Conservation (phyloP, 2,797 vertebrate genomes). For the Enteromius argenteus region DNA sequence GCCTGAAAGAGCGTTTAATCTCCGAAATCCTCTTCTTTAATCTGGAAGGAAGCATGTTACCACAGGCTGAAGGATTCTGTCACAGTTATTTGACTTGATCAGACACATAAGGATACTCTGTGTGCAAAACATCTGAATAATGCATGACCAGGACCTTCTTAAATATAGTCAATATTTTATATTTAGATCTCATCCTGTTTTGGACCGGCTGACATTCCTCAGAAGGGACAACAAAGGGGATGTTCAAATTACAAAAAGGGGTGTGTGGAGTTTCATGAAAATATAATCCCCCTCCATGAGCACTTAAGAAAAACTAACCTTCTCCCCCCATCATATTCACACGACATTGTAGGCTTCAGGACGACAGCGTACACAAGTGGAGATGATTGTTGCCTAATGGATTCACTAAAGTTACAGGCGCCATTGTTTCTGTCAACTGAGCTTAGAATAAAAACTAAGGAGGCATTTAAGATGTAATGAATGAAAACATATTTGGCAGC, state of each 20-base stretch:
- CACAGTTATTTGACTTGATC: slow-evolving; percentile 37
- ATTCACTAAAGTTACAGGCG: slow-evolving; percentile 8
- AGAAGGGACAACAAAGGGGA: background rate
- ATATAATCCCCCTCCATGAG: slow-evolving; percentile 1
- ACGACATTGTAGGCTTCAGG: slow-evolving; percentile 4
- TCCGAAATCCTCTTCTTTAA: slow-evolving; percentile 39
- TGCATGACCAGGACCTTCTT: slow-evolving; percentile 14
- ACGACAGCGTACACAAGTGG: background rate
- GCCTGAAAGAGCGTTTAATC: slow-evolving; percentile 34
- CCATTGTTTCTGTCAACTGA: slow-evolving; percentile 5
- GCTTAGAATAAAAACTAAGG: slow-evolving; percentile 1
- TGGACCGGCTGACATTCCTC: background rate
- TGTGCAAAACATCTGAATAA: slow-evolving; percentile 43
- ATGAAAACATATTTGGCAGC: slow-evolving; percentile 13
- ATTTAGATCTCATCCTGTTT: slow-evolving; percentile 13
- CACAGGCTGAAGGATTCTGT: slow-evolving; percentile 31
- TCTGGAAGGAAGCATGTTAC: slow-evolving; percentile 33
- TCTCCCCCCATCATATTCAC: background rate
- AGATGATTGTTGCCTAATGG: slow-evolving; percentile 24
- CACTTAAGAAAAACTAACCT: slow-evolving; percentile 26
- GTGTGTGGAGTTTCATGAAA: slow-evolving; percentile 12
- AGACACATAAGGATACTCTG: slow-evolving; percentile 38
- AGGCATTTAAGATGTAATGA: slow-evolving; percentile 19
- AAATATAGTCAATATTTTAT: slow-evolving; percentile 35
- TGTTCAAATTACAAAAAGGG: background rate